Evolutionary conservation across 2,797 vertebrate genomes (phyloP).

Genomic region (Callimico goeldii): DNA sequence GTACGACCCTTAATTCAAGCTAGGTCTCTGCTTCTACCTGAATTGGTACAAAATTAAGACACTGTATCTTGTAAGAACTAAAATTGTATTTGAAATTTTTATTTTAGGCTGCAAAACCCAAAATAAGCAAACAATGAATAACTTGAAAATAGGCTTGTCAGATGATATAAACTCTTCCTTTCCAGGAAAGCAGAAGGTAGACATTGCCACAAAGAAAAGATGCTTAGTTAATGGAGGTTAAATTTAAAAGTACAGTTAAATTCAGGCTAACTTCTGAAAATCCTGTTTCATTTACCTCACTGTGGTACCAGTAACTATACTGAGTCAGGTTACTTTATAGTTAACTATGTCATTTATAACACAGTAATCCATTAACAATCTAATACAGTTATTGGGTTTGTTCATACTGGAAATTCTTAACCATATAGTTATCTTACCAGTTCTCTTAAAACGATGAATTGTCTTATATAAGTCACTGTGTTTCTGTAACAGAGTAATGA

Average conservation of each 20-base stretch:
- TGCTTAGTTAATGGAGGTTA: neutral
- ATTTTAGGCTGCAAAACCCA: conserved; percentile 66
- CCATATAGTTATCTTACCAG: conserved; percentile 80
- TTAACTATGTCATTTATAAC: neutral
- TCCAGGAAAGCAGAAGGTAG: neutral
- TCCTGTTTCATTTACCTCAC: conserved; percentile 87
- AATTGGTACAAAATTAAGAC: conserved; percentile 65
- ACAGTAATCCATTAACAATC: neutral
- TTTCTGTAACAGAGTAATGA: conserved; percentile 88
- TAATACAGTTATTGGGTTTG: conserved; percentile 81
- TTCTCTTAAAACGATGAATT: conserved; percentile 53
- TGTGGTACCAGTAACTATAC: conserved; percentile 69
- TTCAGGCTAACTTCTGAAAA: conserved; percentile 85
- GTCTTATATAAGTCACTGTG: conserved; percentile 84
- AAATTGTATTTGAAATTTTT: conserved; percentile 74
- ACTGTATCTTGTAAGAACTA: conserved; percentile 64
- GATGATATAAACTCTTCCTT: too few relatives aligned
- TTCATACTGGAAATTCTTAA: conserved; percentile 84
- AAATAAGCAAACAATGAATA: conserved; percentile 59
- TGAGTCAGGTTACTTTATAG: neutral
- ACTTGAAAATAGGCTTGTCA: neutral
- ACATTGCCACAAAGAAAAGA: neutral
- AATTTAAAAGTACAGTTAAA: conserved; percentile 33
- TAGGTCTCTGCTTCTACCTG: neutral
- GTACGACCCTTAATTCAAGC: neutral